Evolutionary conservation across 1,140 invertebrate species (phyloP), one percentile per base, ranked within the genome.

Genomic region (Schlechtendalia chinensis): DNA sequence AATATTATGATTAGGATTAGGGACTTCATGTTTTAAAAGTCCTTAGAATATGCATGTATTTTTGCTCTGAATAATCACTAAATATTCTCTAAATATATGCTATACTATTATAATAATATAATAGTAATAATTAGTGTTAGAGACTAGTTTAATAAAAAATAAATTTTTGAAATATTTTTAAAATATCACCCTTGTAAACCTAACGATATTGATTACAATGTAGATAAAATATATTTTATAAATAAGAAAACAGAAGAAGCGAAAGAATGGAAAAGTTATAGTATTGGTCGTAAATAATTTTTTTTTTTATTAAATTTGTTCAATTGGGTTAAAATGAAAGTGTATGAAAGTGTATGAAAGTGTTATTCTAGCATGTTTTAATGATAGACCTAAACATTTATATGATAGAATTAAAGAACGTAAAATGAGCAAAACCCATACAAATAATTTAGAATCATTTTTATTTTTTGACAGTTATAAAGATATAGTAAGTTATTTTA

Each of bases 141-240:
- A n/a, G n/a, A n/a, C n/a, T n/a, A n/a, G n/a, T n/a, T n/a, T n/a
- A n/a, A n/a, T n/a, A n/a, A n/a, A n/a, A 56, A 22, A 19, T 17
- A 56, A 56, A n/a, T 56, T n/a, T n/a, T 56, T 56, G 17, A 56
- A 17, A 17, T n/a, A 27, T 59, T 59, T 59, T 59, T 59, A 59
- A 59, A 59, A 19, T 59, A 59, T 59, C 56, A 59, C 8, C 56
- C 56, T 58, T n/a, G n/a, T n/a, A n/a, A n/a, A n/a, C n/a, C n/a
- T n/a, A n/a, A n/a, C n/a, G n/a, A n/a, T n/a, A n/a, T n/a, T n/a
- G n/a, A n/a, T n/a, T n/a, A n/a, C n/a, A n/a, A n/a, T n/a, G n/a
- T n/a, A n/a, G n/a, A n/a, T 58, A 58, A 58, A 58, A 5, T 58
- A 58, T 58, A 58, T 58, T 58, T 58, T 58, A 58, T 11, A 58